phyloP scores from a whole-genome alignment of 2,113 vertebrate species.

The Amazona guildingii region DNA sequence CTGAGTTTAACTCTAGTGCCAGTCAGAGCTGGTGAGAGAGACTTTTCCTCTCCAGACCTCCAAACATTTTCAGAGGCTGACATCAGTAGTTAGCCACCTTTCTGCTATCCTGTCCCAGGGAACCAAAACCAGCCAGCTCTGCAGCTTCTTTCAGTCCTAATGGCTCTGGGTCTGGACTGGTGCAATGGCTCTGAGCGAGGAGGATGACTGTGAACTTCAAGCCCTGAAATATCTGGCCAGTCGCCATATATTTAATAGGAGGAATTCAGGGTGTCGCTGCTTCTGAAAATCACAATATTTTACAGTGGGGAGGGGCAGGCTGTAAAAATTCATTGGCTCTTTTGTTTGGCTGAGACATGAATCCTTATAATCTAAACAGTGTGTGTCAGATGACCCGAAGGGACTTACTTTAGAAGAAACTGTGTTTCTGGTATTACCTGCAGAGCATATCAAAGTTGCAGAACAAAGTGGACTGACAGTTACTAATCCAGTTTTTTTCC shows the following conservation, averaged over 20 bases:
- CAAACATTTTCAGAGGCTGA: neutral
- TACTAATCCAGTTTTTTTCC: neutral
- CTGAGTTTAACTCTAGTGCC: neutral
- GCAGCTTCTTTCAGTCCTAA: neutral
- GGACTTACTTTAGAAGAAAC: neutral
- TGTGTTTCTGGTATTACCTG: neutral
- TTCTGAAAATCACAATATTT: neutral
- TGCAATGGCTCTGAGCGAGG: neutral
- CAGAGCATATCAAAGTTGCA: neutral
- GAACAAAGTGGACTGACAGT: neutral
- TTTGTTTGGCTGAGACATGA: neutral
- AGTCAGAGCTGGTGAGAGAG: neutral
- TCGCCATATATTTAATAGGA: neutral
- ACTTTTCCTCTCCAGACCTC: neutral
- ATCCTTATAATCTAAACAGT: neutral
- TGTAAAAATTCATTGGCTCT: neutral
- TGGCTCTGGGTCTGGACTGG: neutral
- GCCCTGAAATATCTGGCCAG: neutral
- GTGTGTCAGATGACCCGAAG: neutral
- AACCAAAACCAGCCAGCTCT: neutral
- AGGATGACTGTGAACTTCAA: neutral
- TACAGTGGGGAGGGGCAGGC: neutral
- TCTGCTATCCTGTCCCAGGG: neutral
- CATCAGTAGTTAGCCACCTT: neutral
- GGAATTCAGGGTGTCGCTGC: neutral